phyloP scores from a whole-genome alignment of 2,888 invertebrate species.

The Synergus laeviventris region DNA sequence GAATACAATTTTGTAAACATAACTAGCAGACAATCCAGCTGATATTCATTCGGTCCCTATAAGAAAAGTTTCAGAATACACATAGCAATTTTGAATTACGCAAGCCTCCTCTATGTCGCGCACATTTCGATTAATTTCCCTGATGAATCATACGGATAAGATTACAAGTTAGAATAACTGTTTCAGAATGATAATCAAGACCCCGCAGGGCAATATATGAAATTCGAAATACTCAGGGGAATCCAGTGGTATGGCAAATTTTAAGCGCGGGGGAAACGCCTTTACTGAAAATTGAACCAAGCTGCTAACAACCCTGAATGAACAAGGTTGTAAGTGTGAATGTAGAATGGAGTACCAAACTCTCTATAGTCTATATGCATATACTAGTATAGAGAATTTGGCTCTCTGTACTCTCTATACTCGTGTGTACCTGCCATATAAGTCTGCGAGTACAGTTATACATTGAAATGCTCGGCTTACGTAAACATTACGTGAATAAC shows the following conservation, averaged over 20 bases:
- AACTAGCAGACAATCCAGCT: not conserved
- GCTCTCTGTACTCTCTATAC: no score
- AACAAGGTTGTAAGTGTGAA: constrained; percentile 5
- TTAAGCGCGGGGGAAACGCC: constrained; percentile 22
- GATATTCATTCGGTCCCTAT: not conserved
- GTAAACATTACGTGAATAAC: constrained; percentile 73
- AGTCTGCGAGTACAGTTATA: no score
- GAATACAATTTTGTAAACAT: not conserved
- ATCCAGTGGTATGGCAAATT: constrained; percentile 27
- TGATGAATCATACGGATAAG: constrained; percentile 30
- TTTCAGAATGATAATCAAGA: constrained; percentile 27
- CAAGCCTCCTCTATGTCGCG: not conserved
- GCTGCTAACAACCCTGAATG: constrained; percentile 26
- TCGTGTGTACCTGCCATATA: no score
- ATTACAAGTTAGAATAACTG: constrained; percentile 34
- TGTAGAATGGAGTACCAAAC: not conserved
- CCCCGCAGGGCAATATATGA: constrained; percentile 12
- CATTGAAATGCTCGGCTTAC: constrained; percentile 62
- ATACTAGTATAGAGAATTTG: no score
- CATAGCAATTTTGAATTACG: not conserved
- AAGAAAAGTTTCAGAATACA: constrained; percentile 1
- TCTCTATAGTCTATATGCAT: no score
- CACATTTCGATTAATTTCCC: constrained; percentile 30
- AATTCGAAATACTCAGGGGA: constrained; percentile 21
- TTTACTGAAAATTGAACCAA: constrained; percentile 33